A percentile compares a stretch with the other conserved stretches of the same genome.
Evolutionary conservation across 2,888 invertebrate species (phyloP).

Genomic region (Agrochola circellaris): DNA sequence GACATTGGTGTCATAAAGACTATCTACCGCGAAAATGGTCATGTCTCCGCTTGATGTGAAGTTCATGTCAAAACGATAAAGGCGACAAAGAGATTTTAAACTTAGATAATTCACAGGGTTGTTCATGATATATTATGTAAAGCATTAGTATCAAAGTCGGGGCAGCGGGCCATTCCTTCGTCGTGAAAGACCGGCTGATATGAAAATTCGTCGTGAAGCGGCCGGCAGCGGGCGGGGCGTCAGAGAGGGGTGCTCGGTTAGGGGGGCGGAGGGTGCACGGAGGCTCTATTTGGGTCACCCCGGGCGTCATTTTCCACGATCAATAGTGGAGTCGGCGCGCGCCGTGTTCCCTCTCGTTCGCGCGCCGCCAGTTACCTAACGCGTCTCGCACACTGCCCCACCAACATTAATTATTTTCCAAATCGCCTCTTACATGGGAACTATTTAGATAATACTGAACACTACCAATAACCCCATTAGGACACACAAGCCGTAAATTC

Average conservation of each 20-base stretch:
- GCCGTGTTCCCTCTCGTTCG: slow-evolving; percentile 83
- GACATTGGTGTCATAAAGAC: not conserved
- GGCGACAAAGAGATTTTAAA: slow-evolving; percentile 75
- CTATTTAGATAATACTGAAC: slow-evolving; percentile 76
- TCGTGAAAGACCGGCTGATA: slow-evolving; percentile 87
- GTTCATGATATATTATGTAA: slow-evolving; percentile 82
- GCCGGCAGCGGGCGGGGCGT: slow-evolving; percentile 78
- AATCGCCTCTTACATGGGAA: slow-evolving; percentile 78
- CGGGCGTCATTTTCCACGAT: slow-evolving; percentile 90
- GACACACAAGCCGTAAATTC: slow-evolving; percentile 36
- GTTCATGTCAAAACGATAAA: slow-evolving; percentile 68
- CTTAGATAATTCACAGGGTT: slow-evolving; percentile 75
- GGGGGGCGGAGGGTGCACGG: slow-evolving; percentile 81
- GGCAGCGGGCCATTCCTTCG: slow-evolving; percentile 84
- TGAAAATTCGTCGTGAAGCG: slow-evolving; percentile 89
- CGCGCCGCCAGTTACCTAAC: slow-evolving; percentile 87
- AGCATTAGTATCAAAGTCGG: slow-evolving; percentile 81
- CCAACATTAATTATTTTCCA: slow-evolving; percentile 87
- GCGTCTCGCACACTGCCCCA: slow-evolving; percentile 86
- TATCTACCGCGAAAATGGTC: slow-evolving; percentile 18
- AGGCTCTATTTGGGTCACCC: slow-evolving; percentile 91
- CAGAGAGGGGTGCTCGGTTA: slow-evolving; percentile 74
- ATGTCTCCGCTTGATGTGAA: slow-evolving; percentile 22
- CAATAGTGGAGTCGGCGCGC: slow-evolving; percentile 89
- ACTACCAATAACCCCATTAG: slow-evolving; percentile 62